Evolutionary conservation across 35 echinoderm and acorn worm genomes (phyloP).

Genomic region (Apostichopus californicus): DNA sequence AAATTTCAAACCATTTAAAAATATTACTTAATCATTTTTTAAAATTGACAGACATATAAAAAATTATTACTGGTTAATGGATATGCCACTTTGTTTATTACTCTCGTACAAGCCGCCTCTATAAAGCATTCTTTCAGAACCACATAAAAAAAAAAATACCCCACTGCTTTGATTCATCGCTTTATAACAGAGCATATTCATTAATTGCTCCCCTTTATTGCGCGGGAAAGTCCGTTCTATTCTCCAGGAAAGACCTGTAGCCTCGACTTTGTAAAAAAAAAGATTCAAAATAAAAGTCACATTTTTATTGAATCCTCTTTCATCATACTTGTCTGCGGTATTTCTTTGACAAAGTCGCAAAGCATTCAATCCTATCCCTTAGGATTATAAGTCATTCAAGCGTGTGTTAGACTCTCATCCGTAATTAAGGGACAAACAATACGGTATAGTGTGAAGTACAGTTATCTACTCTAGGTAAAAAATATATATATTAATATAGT

Average conservation of each 20-base stretch:
- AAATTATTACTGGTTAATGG: neutral
- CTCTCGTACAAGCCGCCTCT: neutral
- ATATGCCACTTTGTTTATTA: neutral
- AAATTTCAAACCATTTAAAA: too few species aligned
- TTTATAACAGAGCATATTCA: neutral
- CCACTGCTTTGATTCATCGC: neutral
- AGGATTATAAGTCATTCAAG: neutral
- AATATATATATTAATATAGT: too few species aligned
- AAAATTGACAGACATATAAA: too few species aligned
- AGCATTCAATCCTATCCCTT: neutral
- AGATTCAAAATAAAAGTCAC: neutral
- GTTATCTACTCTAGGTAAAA: neutral
- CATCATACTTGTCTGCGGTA: neutral
- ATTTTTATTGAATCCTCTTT: neutral
- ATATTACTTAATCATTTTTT: too few species aligned
- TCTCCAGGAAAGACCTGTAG: neutral
- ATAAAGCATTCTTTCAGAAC: neutral
- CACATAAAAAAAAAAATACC: neutral
- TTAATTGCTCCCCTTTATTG: neutral
- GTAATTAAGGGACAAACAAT: constrained; percentile 4
- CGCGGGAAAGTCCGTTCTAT: neutral
- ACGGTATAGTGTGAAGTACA: neutral
- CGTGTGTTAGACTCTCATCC: neutral
- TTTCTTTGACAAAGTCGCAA: neutral
- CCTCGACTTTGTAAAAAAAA: neutral